These are phyloP conservation scores for Stenurella melanura DNA, from an alignment of 2,888 invertebrate species.

Conservation along the genomic window DNA sequence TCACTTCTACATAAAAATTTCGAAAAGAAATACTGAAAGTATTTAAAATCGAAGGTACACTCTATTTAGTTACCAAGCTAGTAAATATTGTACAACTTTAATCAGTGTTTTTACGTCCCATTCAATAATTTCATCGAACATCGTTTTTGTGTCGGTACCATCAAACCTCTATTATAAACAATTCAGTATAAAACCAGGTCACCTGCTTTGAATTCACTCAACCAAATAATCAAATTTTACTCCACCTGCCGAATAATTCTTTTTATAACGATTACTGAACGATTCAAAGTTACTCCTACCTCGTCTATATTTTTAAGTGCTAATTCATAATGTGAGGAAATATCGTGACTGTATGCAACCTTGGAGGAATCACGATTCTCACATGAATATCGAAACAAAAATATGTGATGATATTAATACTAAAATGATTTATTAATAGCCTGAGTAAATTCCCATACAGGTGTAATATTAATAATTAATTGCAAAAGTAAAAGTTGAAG, in stretches of 20 bases:
- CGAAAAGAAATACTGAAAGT: too few species aligned
- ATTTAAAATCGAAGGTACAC: too few species aligned
- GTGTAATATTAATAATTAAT: conserved; percentile 20
- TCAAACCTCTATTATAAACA: background rate
- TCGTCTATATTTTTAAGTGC: background rate
- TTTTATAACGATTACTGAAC: background rate
- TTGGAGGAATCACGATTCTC: conserved; percentile 26
- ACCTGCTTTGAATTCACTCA: background rate
- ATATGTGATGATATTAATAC: conserved; percentile 8
- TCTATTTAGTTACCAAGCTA: too few species aligned
- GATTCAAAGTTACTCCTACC: background rate
- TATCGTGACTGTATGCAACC: conserved; percentile 21
- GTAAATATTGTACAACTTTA: too few species aligned
- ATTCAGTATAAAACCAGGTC: background rate
- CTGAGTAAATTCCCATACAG: conserved; percentile 23
- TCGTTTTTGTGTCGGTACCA: background rate
- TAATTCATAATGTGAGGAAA: background rate
- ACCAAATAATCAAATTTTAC: conserved; percentile 20
- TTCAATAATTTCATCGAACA: background rate
- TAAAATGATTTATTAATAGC: background rate
- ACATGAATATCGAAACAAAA: background rate
- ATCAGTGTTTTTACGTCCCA: background rate
- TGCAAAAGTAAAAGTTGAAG: conserved; percentile 28
- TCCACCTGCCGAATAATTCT: background rate
- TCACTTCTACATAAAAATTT: too few species aligned